A percentile compares a stretch with the other conserved stretches of the same genome.
Evolutionary conservation across 1,140 invertebrate species (phyloP).

Genomic region (Diorhabda elongata): DNA sequence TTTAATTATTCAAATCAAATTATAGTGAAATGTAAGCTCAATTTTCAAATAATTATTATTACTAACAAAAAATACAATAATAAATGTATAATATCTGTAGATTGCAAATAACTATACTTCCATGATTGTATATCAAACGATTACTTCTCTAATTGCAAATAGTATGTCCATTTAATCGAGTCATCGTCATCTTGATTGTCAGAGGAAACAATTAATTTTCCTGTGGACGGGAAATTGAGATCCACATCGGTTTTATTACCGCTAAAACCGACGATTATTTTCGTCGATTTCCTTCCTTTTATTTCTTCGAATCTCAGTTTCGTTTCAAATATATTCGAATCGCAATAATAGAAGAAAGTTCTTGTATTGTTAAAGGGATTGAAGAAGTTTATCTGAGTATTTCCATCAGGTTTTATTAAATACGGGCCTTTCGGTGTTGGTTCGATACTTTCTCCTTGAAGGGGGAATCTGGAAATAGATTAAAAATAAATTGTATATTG

Average conservation of each 20-base stretch:
- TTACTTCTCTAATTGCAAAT: constrained; percentile 13
- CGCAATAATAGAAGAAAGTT: constrained; percentile 24
- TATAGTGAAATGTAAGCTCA: too few relatives aligned
- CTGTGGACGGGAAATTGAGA: constrained; percentile 25
- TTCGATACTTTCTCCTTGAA: constrained; percentile 26
- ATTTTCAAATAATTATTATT: too few relatives aligned
- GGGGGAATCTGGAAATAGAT: constrained; percentile 30
- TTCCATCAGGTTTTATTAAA: constrained; percentile 15
- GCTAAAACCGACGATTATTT: constrained; percentile 20
- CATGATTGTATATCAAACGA: too few relatives aligned
- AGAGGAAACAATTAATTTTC: constrained; percentile 25
- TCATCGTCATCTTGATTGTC: constrained; percentile 1
- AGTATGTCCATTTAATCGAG: constrained; percentile 14
- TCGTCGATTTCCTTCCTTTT: constrained; percentile 21
- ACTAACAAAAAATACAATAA: too few relatives aligned
- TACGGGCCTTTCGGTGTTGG: constrained; percentile 39
- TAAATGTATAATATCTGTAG: too few relatives aligned
- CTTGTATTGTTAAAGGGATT: constrained; percentile 32
- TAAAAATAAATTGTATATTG: not conserved
- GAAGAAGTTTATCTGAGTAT: constrained; percentile 26
- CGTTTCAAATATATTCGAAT: constrained; percentile 29
- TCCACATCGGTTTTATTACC: constrained; percentile 1
- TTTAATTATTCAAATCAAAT: too few relatives aligned
- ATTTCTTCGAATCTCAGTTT: constrained; percentile 21
- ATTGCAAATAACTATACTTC: too few relatives aligned